Percentiles rank a stretch among this genome's conserved stretches.
Evolutionary conservation across 2,113 vertebrate species (phyloP).

Genomic region (Gambusia affinis): DNA sequence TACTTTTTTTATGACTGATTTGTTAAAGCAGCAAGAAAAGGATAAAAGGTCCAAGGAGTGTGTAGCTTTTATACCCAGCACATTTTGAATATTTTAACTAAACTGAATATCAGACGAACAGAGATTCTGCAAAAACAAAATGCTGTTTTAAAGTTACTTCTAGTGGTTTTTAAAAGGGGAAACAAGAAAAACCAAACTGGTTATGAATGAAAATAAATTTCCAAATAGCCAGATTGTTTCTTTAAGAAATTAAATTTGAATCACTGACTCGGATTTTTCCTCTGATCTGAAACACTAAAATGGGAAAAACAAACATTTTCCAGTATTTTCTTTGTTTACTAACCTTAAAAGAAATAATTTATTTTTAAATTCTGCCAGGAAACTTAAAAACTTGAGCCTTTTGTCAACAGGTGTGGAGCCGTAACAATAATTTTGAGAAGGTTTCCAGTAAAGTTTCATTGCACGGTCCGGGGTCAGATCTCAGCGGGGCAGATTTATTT

Average conservation of each 20-base stretch:
- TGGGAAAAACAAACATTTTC: too few species aligned
- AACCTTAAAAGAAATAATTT: neutral
- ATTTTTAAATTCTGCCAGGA: neutral
- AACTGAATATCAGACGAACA: too few species aligned
- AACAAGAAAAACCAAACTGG: neutral
- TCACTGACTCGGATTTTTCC: too few species aligned
- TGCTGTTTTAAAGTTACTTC: too few species aligned
- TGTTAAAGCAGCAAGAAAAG: too few species aligned
- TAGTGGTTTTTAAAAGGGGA: neutral
- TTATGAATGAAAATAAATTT: neutral
- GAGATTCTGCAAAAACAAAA: too few species aligned
- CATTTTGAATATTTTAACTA: too few species aligned
- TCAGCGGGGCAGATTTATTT: constrained; percentile 15
- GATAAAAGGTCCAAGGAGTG: neutral
- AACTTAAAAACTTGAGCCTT: neutral
- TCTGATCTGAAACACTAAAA: neutral
- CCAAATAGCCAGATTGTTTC: neutral
- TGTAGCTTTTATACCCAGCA: too few species aligned
- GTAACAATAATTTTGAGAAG: neutral
- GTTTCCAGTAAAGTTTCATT: constrained; percentile 53
- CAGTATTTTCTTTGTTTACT: neutral
- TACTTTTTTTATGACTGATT: too few species aligned
- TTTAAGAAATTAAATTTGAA: too few species aligned
- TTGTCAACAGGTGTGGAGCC: constrained; percentile 32
- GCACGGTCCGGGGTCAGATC: constrained; percentile 58